phyloP scores from a whole-genome alignment of 2,113 vertebrate genomes.

The Seriola dumerili region DNA sequence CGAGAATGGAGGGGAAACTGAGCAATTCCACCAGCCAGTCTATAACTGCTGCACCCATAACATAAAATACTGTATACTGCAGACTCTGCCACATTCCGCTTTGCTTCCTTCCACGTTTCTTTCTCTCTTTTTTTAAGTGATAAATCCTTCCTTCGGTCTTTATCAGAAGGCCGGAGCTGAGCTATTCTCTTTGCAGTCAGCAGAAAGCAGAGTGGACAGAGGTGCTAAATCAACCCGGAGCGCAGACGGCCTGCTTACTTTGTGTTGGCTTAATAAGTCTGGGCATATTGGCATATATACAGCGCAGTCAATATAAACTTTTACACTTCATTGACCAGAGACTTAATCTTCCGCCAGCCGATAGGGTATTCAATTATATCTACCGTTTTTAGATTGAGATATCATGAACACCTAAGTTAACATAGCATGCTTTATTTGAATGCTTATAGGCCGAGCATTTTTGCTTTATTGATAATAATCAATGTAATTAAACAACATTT shows the following conservation, averaged over 20 bases:
- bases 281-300: conserved; percentile 73
- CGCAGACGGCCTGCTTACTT: conserved; percentile 57
- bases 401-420: conserved; percentile 33
- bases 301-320: conserved; percentile 71
- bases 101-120: conserved; percentile 32
- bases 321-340: conserved; percentile 66
- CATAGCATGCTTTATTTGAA: not conserved
- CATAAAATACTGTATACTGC: conserved; percentile 40
- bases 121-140: conserved; percentile 42
- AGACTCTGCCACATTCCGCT: conserved; percentile 23
- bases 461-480: not conserved
- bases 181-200: conserved; percentile 73
- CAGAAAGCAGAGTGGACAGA: conserved; percentile 65
- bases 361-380: conserved; percentile 47
- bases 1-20: conserved; percentile 2
- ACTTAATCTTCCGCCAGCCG: conserved; percentile 60
- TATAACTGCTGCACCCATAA: conserved; percentile 37
- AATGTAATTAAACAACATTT: not conserved
- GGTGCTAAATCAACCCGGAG: conserved; percentile 73
- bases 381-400: conserved; percentile 34
- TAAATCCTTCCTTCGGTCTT: conserved; percentile 69
- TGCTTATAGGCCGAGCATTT: not conserved
- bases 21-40: conserved; percentile 21
- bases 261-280: conserved; percentile 78
- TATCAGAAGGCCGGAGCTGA: conserved; percentile 64